Conservation (phyloP, 2,797 vertebrate species). For the Phalanger gymnotis region DNA sequence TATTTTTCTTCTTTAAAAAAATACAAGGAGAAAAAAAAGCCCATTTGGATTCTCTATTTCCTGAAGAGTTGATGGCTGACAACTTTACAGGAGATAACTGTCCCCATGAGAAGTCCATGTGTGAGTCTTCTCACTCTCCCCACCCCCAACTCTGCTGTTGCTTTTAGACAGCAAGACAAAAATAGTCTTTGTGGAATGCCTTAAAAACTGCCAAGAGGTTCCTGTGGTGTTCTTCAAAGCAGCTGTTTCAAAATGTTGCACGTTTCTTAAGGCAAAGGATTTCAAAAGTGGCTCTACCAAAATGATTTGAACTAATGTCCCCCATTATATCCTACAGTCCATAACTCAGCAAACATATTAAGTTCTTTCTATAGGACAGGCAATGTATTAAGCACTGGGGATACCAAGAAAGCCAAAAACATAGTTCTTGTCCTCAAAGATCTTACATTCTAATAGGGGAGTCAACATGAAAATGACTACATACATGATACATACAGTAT, state of each 20-base stretch:
- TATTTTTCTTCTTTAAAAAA: neutral
- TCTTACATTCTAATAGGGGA: neutral
- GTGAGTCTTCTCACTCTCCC: constrained; percentile 2
- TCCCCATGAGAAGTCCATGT: constrained; percentile 44
- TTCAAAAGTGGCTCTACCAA: constrained; percentile 1
- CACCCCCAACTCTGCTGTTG: constrained; percentile 49
- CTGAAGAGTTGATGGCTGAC: constrained; percentile 13
- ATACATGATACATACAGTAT: neutral
- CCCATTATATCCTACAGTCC: neutral
- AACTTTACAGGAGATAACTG: constrained; percentile 49
- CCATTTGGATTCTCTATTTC: neutral
- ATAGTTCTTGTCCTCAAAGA: neutral
- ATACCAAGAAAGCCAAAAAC: neutral
- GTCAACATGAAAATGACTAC: neutral
- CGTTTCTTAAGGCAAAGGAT: constrained; percentile 62
- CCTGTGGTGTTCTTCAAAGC: constrained; percentile 54
- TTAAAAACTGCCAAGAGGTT: neutral
- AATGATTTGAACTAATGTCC: neutral
- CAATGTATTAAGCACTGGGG: neutral
- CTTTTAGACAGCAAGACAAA: constrained; percentile 63
- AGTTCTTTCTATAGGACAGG: neutral
- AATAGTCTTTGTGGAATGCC: constrained; percentile 22
- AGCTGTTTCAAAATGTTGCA: constrained; percentile 68
- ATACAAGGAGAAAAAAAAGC: neutral
- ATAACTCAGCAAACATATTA: neutral